These are phyloP conservation scores for Actinia equina DNA, from an alignment of 64 coral and sea anemone species.

Conservation along the genomic window DNA sequence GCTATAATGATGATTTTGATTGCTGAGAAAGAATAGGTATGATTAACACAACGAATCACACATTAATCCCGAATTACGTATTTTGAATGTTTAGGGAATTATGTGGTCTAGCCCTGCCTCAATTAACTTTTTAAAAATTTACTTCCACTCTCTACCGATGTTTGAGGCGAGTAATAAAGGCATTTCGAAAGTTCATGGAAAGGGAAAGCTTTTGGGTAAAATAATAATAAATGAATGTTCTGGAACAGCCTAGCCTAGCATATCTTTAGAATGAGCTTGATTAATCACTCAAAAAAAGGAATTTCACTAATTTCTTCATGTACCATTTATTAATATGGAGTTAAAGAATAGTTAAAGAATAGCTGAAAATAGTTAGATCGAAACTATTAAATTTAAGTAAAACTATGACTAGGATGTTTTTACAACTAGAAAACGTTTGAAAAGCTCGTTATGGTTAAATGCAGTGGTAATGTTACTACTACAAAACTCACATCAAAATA, in stretches of 20 bases:
- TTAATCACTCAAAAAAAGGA: too few species aligned
- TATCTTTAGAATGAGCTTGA: too few species aligned
- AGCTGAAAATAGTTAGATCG: neutral
- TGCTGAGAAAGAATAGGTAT: neutral
- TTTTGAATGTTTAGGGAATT: neutral
- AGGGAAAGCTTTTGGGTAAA: neutral
- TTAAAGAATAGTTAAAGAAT: too few species aligned
- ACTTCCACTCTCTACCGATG: neutral
- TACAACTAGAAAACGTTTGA: neutral
- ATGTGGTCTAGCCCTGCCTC: neutral
- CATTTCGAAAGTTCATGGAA: neutral
- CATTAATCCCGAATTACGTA: neutral
- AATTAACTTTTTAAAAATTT: neutral
- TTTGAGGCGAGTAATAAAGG: neutral
- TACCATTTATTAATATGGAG: neutral
- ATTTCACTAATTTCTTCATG: too few species aligned
- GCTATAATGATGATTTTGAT: neutral
- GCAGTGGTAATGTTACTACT: too few species aligned
- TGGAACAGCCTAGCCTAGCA: neutral
- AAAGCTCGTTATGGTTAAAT: too few species aligned
- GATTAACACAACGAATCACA: neutral
- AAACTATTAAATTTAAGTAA: neutral
- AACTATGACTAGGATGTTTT: neutral
- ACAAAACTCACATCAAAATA: neutral
- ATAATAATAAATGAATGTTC: neutral